Evolutionary conservation across 2,113 vertebrate genomes (phyloP), one percentile per base, ranked within the genome.

Genomic region (Tychaedon coryphoeus): DNA sequence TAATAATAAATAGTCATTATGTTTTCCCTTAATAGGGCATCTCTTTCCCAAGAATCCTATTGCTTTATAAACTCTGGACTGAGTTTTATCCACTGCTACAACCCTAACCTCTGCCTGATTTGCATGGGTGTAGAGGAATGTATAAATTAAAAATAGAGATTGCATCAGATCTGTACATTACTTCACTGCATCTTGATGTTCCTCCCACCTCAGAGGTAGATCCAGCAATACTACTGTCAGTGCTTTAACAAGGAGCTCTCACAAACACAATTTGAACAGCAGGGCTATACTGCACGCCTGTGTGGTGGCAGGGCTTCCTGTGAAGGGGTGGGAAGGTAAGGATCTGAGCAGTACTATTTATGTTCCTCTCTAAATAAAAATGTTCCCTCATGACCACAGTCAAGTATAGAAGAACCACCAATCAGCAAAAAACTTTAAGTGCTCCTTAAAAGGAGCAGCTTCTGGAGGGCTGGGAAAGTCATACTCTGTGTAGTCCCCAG

Each of bases 1-100:
- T 95, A 96, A 93, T 93, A 95, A 95, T 89, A 93, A 82, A 92
- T 94, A 86, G 75, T 78, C n/a, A 60, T 51, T 8, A 88, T 45
- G 26, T 89, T 91, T 95, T 94, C 54, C 86, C 53, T 92, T 84
- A 92, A 90, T 64, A 88, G 65, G 54, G 29, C 43, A 71, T 43
- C 72, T 90, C 65, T 84, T 84, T 56, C 76, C 43, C 85, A 83
- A 74, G 75, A 71, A 83, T 70, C 19, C 64, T 69, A 71, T 60
- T 33, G 48, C 33, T 76, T 88, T 13, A 54, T 40, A 83, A 86
- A 84, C 33, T 72, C 82, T 71, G 72, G 64, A 57, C 18, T 28
- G 61, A 88, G 48, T 51, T 77, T 80, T 47, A 51, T 22, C 33
- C 28, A 47, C 42, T 51, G 50, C 66, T 66, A 73, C 57, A 69